Base-by-base conservation (phyloP, 1,140 invertebrate species). In the Berghia stephanieae region DNA sequence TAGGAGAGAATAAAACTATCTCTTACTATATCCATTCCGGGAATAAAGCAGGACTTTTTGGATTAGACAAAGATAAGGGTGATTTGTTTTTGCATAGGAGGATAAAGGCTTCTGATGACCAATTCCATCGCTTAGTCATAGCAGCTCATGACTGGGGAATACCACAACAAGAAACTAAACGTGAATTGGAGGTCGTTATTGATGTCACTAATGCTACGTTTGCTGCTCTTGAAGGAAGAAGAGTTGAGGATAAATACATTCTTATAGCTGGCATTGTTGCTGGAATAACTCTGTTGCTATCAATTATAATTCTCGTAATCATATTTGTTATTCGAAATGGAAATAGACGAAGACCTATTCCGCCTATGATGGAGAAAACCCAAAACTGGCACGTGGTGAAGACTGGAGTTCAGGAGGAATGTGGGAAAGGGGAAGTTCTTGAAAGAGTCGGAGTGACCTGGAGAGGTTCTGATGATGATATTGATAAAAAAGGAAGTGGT, bases 1-100 rank as follows among this genome's bases (percentile, higher is more conserved):
- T 92, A 78, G 88, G 96, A 0, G 94, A 95, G 0, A 98, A 98
- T 87, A 95, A 95, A 5, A 93, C 95, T 90, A 91, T 98, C 3
- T 88, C 93, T 3, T 98, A 97, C 86, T 91, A 92, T 73, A 96
- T 98, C 80, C 93, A 94, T 0, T 93, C 93, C 40, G 96, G 96
- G 24, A 96, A 97, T 87, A 92, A 93, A 52, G 90, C 92, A 2
- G 92, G 94, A 78, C 85, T 90, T 42, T 98, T 99, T 89, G 69
- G 78, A 21, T 52, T 87, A 21, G 78, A 83, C 70, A 66, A 77
- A 2, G 71, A 80, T 38, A 77, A 78, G 0, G 86, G 86, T 21
- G 69, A 81, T 49, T 71, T 87, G 31, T 80, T 70, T 13, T 77
- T 86, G 34, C 60, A 63, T 2, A 78, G 80, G 73, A 78, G 73